phyloP scores from a whole-genome alignment of 2,797 vertebrate species.

The Alexandromys oeconomus region DNA sequence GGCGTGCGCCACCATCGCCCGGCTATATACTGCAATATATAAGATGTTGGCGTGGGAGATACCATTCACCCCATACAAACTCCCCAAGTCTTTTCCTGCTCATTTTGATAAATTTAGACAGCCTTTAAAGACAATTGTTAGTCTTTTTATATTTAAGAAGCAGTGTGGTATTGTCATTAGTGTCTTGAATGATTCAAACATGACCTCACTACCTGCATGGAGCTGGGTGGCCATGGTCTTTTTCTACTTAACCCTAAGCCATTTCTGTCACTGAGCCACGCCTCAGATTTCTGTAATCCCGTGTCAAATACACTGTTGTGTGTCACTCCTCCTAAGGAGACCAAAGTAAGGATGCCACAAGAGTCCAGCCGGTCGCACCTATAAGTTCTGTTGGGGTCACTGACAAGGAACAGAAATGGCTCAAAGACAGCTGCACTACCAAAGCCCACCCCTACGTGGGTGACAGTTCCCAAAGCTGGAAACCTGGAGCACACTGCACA shows the following conservation, averaged over 20 bases:
- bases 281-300: not conserved
- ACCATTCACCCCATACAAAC: not conserved
- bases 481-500: not conserved
- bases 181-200: not conserved
- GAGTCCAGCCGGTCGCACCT: not conserved
- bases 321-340: not conserved
- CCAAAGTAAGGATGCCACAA: not conserved
- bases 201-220: not conserved
- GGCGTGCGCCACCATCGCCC: too few relatives aligned
- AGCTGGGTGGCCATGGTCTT: not conserved
- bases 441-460: too few relatives aligned
- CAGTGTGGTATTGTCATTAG: not conserved
- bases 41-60: not conserved
- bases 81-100: not conserved
- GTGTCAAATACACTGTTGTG: not conserved
- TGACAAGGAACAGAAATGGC: not conserved
- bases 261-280: not conserved
- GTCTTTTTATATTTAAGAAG: not conserved
- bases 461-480: not conserved
- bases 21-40: too few relatives aligned
- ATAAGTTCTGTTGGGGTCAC: not conserved
- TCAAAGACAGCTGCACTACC: not conserved
- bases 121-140: not conserved
- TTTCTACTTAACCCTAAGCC: not conserved
- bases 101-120: constrained; percentile 3